Conservation (phyloP, 2,797 vertebrate species). For the Mormyrus hasselquistii region DNA sequence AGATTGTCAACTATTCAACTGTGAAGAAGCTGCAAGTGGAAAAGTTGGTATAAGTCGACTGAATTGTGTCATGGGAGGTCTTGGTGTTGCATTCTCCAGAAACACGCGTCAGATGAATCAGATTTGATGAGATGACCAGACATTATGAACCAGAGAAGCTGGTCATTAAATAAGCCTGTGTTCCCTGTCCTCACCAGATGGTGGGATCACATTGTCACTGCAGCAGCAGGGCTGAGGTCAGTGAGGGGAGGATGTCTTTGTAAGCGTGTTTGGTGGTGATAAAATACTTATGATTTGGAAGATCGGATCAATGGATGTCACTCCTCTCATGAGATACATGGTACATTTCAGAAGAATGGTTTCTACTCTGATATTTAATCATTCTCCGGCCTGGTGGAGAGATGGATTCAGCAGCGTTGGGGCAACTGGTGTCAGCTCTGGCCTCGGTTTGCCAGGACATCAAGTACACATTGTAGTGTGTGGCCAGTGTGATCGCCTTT, state of each 20-base stretch:
- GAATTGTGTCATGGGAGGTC: background rate
- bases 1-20: background rate
- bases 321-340: conserved; percentile 7
- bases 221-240: background rate
- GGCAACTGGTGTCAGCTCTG: conserved; percentile 22
- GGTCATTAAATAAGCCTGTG: background rate
- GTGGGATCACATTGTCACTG: background rate
- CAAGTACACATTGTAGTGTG: conserved; percentile 29
- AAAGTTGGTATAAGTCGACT: background rate
- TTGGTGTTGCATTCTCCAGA: no score
- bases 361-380: conserved; percentile 9
- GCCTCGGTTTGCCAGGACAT: background rate
- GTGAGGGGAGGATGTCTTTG: background rate
- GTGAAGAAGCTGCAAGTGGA: background rate
- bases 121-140: background rate
- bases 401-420: background rate
- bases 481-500: conserved; percentile 28
- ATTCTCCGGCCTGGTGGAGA: background rate
- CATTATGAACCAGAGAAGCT: background rate
- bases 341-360: background rate
- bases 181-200: background rate
- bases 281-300: background rate
- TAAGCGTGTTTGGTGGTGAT: background rate
- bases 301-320: conserved; percentile 18
- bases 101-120: background rate